Percentiles rank a stretch among this genome's conserved stretches.
Conservation (phyloP, 2,113 vertebrate species). For the Ageneiosus marmoratus region DNA sequence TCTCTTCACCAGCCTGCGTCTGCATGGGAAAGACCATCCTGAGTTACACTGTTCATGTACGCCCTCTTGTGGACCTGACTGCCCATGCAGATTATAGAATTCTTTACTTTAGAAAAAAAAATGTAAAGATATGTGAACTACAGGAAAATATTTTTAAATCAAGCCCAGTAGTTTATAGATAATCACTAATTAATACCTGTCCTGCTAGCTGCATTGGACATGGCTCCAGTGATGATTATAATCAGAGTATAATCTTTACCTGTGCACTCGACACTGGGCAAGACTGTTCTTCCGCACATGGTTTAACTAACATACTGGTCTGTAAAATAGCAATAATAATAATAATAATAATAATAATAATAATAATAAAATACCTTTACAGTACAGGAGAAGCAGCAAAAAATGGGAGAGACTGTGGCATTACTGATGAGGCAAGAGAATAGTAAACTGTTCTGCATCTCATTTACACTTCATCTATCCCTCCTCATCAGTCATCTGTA, state of each 20-base stretch:
- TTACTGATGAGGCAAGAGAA: background rate
- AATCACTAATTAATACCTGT: background rate
- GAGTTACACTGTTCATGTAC: background rate
- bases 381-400: background rate
- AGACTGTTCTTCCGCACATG: background rate
- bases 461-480: background rate
- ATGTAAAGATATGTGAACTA: background rate
- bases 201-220: background rate
- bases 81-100: background rate
- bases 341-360: background rate
- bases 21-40: background rate
- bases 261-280: background rate
- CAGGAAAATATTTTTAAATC: background rate
- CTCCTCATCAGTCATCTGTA: background rate
- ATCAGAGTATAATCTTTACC: too few species aligned
- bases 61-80: background rate
- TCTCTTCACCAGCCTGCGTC: background rate
- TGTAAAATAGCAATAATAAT: background rate
- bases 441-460: conserved; percentile 12
- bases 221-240: too few species aligned
- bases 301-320: background rate
- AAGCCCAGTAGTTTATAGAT: background rate
- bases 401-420: background rate
- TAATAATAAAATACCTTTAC: background rate
- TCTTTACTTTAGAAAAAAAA: background rate